Percentiles rank a stretch among this genome's conserved stretches.
Evolutionary conservation across 2,797 vertebrate genomes (phyloP).

Genomic region (Brachyrhaphis roseni): DNA sequence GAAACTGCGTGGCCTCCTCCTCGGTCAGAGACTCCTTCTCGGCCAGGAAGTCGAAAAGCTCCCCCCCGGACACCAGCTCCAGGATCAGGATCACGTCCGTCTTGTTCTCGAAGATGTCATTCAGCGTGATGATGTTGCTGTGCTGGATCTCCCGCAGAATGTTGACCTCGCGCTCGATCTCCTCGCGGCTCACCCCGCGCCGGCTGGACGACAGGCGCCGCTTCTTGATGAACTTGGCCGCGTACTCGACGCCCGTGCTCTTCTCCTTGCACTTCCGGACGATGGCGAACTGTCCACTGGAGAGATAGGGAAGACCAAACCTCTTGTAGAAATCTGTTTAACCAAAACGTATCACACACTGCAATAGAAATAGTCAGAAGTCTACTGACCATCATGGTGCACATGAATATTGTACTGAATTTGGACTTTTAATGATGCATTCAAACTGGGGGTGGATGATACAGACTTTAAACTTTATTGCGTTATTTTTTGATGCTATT

Average conservation of each 20-base stretch:
- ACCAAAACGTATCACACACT: neutral
- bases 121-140: slow-evolving; percentile 97
- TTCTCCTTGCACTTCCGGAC: slow-evolving; percentile 95
- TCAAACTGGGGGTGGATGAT: neutral
- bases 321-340: neutral
- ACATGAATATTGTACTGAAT: neutral
- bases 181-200: slow-evolving; percentile 94
- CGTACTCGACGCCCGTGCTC: slow-evolving; percentile 85
- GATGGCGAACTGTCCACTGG: slow-evolving; percentile 95
- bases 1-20: slow-evolving; percentile 97
- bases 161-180: slow-evolving; percentile 96
- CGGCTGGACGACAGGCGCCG: slow-evolving; percentile 94
- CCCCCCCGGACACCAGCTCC: slow-evolving; percentile 95
- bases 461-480: too few species aligned
- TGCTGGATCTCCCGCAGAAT: slow-evolving; percentile 97
- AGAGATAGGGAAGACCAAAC: slow-evolving; percentile 4
- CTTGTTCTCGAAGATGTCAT: slow-evolving; percentile 98
- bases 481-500: too few species aligned
- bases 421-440: neutral
- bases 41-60: slow-evolving; percentile 97
- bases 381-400: neutral
- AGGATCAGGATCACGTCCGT: slow-evolving; percentile 98
- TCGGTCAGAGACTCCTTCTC: slow-evolving; percentile 97
- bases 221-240: slow-evolving; percentile 98
- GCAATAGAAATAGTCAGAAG: neutral